These are phyloP conservation scores for Ricordea florida DNA, from an alignment of 92 coral and sea anemone species.

Conservation along the genomic window DNA sequence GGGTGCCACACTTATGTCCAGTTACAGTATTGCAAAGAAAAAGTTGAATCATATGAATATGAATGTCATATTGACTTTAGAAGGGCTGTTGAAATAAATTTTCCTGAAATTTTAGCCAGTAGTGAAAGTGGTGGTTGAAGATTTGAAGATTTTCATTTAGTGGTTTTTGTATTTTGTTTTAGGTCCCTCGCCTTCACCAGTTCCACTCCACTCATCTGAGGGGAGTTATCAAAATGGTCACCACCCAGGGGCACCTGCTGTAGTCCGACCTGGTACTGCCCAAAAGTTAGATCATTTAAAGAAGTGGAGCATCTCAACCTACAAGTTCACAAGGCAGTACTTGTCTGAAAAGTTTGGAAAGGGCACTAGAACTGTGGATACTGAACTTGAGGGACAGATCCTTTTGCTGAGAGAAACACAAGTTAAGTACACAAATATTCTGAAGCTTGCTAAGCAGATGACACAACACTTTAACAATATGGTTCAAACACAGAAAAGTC, in stretches of 20 bases:
- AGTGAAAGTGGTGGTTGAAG: no score
- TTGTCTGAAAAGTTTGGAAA: slow-evolving; percentile 97
- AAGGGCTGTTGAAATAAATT: no score
- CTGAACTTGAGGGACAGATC: slow-evolving; percentile 92
- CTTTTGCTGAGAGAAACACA: slow-evolving; percentile 88
- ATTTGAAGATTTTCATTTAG: no score
- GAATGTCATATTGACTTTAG: no score
- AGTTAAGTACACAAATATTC: slow-evolving; percentile 71
- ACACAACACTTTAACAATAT: slow-evolving; percentile 82
- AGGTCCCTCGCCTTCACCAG: slow-evolving; percentile 17
- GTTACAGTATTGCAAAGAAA: no score
- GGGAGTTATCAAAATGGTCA: slow-evolving; percentile 40
- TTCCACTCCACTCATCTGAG: slow-evolving; percentile 13
- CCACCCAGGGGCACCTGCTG: slow-evolving; percentile 37
- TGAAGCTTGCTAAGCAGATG: slow-evolving; percentile 89
- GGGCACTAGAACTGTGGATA: slow-evolving; percentile 95
- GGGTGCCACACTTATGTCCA: no score
- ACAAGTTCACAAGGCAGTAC: slow-evolving; percentile 94
- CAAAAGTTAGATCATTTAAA: slow-evolving; percentile 86
- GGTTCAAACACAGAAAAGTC: slow-evolving; percentile 86
- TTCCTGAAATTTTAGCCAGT: no score
- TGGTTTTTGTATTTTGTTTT: background rate
- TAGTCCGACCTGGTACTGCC: slow-evolving; percentile 72
- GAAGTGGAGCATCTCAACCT: slow-evolving; percentile 98
- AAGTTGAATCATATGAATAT: no score